Base-by-base conservation (phyloP, 2,113 vertebrate species). In the Lasiurus borealis region DNA sequence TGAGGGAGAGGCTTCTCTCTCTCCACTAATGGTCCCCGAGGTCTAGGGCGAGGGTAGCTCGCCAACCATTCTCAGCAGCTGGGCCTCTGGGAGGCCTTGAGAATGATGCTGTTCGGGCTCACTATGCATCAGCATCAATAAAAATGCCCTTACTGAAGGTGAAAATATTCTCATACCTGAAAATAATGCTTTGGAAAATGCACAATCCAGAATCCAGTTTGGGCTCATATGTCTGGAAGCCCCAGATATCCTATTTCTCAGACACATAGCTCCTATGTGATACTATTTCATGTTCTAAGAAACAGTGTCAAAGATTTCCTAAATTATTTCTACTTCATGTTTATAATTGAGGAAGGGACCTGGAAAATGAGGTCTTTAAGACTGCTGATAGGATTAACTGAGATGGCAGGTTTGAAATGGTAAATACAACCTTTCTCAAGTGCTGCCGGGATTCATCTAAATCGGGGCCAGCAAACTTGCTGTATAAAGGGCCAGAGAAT, bases 61-160 rank as follows among this genome's bases (percentile, higher is more conserved):
- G 0, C 36, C 80, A 46, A 0, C 52, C 27, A 11, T 29, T 2
- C 66, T 50, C 19, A 1, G 3, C 18, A 18, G 34, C 19, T 0
- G 4, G 34, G 29, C 46, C 23, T 9, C 1, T 0, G 14, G 46
- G 50, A n/a, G 23, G 5, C 25, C 46, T 34, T 21, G 62, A 27
- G n/a, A 29, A 7, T n/a, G 27, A 8, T 27, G 29, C 15, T 34
- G 9, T 19, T 36, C 0, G 1, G 14, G 36, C 4, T 10, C 21
- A 1, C 13, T 3, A 0, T 16, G n/a, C 77, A 1, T 19, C 50
- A 50, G 2, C 0, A 1, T 23, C 8, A 14, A 36, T 31, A 34
- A 18, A 52, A 31, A 31, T 31, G 76, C 4, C 23, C 46, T 77
- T 9, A 4, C 2, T 50, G 23, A 66, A 82, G 44, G 50, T 54